A percentile compares a stretch with the other conserved stretches of the same genome.
Conservation (phyloP, 2,888 invertebrate genomes). For the Hololepta plana region DNA sequence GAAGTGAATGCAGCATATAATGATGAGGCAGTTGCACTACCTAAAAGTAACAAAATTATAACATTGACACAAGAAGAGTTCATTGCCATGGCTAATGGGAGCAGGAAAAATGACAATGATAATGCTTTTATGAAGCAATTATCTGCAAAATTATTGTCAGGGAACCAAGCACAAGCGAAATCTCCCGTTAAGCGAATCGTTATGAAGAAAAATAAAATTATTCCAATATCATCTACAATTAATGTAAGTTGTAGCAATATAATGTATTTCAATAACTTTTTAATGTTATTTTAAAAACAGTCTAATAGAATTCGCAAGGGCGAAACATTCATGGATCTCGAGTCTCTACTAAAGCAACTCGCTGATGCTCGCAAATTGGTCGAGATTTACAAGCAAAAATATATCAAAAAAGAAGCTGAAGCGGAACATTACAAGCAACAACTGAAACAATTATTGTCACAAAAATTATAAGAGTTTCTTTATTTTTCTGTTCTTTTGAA, state of each 20-base stretch:
- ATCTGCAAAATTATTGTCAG: conserved; percentile 13
- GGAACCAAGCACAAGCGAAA: conserved; percentile 11
- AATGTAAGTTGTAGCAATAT: conserved; percentile 13
- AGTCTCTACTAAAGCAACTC: conserved; percentile 19
- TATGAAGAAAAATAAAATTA: conserved; percentile 23
- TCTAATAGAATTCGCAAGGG: no score
- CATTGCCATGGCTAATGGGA: conserved; percentile 21
- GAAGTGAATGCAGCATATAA: conserved; percentile 19
- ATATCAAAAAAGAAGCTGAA: conserved; percentile 21
- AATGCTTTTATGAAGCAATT: conserved; percentile 15
- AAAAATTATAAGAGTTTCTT: no score
- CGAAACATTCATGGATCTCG: no score
- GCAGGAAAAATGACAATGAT: conserved; percentile 10
- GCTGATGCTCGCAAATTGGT: conserved; percentile 21
- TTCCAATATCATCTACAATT: conserved; percentile 15
- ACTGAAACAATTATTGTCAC: conserved; percentile 13
- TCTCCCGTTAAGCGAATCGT: conserved; percentile 19
- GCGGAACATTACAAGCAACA: conserved; percentile 22
- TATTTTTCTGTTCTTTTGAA: no score
- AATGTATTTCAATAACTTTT: no score
- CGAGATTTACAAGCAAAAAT: conserved; percentile 22
- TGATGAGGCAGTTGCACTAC: conserved; percentile 14
- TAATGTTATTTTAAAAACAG: no score
- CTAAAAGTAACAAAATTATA: conserved; percentile 29
- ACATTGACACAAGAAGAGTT: conserved; percentile 34